These are phyloP conservation scores for Ooceraea biroi DNA, from an alignment of 1,140 invertebrate species.

Conservation along the genomic window DNA sequence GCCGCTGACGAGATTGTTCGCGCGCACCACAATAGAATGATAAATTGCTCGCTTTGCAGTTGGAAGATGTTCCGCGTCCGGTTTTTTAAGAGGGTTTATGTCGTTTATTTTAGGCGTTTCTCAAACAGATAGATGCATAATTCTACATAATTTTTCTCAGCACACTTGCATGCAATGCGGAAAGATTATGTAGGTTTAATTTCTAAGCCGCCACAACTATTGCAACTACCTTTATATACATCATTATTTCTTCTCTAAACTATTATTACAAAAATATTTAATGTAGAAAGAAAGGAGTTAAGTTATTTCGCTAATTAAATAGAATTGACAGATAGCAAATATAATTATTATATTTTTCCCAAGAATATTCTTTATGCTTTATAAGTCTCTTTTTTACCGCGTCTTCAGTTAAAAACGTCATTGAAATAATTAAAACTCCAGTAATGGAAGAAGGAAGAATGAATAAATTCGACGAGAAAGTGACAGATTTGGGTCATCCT, in stretches of 20 bases:
- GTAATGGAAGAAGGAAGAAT: not conserved
- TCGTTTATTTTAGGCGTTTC: slow-evolving; percentile 13
- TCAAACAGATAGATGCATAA: not conserved
- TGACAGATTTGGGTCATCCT: not conserved
- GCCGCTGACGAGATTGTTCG: slow-evolving; percentile 45
- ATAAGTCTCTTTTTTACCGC: too few relatives aligned
- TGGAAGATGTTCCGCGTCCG: slow-evolving; percentile 23
- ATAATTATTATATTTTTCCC: too few relatives aligned
- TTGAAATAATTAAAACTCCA: not conserved
- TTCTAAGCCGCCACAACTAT: too few relatives aligned
- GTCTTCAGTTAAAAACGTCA: too few relatives aligned
- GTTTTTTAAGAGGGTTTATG: not conserved
- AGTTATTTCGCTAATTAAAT: too few relatives aligned
- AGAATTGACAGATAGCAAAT: too few relatives aligned
- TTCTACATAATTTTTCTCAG: slow-evolving; percentile 14
- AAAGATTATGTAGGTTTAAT: too few relatives aligned
- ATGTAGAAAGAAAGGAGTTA: too few relatives aligned
- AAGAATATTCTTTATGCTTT: too few relatives aligned
- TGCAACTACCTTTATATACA: too few relatives aligned
- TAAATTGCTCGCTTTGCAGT: slow-evolving; percentile 47
- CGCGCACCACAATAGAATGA: slow-evolving; percentile 57
- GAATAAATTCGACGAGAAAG: not conserved
- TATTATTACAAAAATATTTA: too few relatives aligned
- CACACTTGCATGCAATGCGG: not conserved
- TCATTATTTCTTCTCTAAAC: too few relatives aligned